Conservation (phyloP, 2,888 invertebrate genomes). For the Chelonus formosanus region DNA sequence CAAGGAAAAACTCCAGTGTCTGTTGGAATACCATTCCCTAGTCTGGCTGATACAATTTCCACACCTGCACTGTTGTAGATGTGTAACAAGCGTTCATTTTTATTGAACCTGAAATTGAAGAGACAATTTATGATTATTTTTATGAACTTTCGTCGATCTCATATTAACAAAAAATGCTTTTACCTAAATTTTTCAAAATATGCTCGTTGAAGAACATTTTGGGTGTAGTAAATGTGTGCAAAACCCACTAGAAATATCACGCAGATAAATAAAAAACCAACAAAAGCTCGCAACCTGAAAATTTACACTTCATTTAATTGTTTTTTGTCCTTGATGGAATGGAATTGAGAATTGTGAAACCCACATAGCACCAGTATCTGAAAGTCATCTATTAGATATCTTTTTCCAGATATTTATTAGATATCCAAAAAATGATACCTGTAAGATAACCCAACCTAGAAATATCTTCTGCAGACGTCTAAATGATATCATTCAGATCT, state of each 20-base stretch:
- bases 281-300: conserved; percentile 82
- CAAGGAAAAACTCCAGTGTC: conserved; percentile 78
- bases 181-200: conserved; percentile 81
- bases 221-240: conserved; percentile 84
- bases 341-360: too few relatives aligned
- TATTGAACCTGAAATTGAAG: conserved; percentile 72
- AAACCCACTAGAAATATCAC: conserved; percentile 84
- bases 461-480: too few relatives aligned
- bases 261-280: conserved; percentile 80
- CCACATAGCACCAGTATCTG: too few relatives aligned
- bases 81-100: conserved; percentile 77
- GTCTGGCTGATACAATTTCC: conserved; percentile 74
- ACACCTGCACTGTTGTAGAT: conserved; percentile 77
- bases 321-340: too few relatives aligned
- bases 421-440: too few relatives aligned
- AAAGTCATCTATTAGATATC: too few relatives aligned
- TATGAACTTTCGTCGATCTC: too few relatives aligned
- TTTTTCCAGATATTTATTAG: too few relatives aligned
- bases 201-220: conserved; percentile 81
- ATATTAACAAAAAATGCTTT: too few relatives aligned
- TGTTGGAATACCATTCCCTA: conserved; percentile 67
- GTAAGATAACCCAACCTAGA: too few relatives aligned
- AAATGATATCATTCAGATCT: too few relatives aligned
- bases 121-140: conserved; percentile 2
- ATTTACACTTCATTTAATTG: neutral